These are phyloP conservation scores for Xylocampa areola DNA, from an alignment of 2,888 invertebrate species.

Conservation along the genomic window DNA sequence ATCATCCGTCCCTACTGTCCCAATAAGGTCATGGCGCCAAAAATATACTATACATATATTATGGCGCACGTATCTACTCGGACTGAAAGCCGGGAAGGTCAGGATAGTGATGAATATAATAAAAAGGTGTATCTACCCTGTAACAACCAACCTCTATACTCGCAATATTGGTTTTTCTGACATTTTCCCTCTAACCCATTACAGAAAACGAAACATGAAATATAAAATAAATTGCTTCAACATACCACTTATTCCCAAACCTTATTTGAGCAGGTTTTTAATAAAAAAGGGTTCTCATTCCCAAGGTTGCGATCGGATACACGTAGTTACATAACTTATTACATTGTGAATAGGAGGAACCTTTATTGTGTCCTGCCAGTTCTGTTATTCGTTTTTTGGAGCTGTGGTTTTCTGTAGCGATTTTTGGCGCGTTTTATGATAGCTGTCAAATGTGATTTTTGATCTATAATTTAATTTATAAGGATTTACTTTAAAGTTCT, in stretches of 20 bases:
- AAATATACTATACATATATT: too few species aligned
- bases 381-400: constrained; percentile 26
- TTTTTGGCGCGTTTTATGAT: constrained; percentile 29
- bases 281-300: constrained; percentile 43
- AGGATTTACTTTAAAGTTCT: too few species aligned
- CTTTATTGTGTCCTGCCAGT: constrained; percentile 34
- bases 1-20: too few species aligned
- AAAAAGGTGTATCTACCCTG: constrained; percentile 1
- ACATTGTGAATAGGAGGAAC: constrained; percentile 15
- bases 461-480: too few species aligned
- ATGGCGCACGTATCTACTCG: too few species aligned
- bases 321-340: constrained; percentile 18
- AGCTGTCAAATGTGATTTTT: constrained; percentile 7
- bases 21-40: too few species aligned
- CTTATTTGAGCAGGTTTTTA: constrained; percentile 26
- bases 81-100: not conserved
- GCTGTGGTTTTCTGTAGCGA: not conserved
- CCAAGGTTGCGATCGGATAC: constrained; percentile 24
- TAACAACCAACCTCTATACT: constrained; percentile 1
- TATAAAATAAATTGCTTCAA: constrained; percentile 37
- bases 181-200: constrained; percentile 16
- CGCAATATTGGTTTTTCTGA: not conserved
- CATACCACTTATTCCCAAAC: constrained; percentile 28
- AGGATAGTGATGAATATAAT: constrained; percentile 2
- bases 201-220: constrained; percentile 23